phyloP scores from a whole-genome alignment of 2,113 vertebrate species.

The Hippocampus comes region DNA sequence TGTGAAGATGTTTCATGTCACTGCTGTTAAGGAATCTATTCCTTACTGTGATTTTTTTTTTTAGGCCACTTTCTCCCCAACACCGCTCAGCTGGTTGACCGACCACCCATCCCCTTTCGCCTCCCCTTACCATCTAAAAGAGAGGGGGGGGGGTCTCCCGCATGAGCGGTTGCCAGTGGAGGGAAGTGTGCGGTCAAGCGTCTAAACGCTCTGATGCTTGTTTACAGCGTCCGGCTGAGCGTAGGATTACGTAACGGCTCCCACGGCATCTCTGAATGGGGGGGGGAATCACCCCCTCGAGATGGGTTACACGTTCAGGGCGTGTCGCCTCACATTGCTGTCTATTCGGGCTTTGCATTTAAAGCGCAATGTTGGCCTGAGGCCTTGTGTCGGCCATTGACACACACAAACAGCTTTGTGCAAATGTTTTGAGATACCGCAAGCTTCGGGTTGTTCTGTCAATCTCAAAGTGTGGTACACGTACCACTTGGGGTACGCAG shows the following conservation, averaged over 20 bases:
- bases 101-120: too few relatives aligned
- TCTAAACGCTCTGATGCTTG: not conserved
- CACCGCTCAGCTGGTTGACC: too few relatives aligned
- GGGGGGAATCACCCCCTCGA: not conserved
- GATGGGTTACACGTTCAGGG: not conserved
- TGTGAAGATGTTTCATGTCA: not conserved
- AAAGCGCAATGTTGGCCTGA: not conserved
- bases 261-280: not conserved
- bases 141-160: not conserved
- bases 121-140: not conserved
- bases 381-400: not conserved
- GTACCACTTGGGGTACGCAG: not conserved
- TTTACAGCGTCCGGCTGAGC: slow-evolving; percentile 1
- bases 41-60: not conserved
- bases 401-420: not conserved
- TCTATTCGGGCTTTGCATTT: not conserved
- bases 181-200: not conserved
- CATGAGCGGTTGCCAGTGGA: not conserved
- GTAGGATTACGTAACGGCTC: slow-evolving; percentile 1
- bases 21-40: too few relatives aligned
- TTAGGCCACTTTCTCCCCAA: not conserved
- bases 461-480: not conserved
- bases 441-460: not conserved
- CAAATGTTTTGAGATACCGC: not conserved
- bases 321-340: not conserved